Conservation (phyloP, 2,113 vertebrate species). For the Bufo bufo region DNA sequence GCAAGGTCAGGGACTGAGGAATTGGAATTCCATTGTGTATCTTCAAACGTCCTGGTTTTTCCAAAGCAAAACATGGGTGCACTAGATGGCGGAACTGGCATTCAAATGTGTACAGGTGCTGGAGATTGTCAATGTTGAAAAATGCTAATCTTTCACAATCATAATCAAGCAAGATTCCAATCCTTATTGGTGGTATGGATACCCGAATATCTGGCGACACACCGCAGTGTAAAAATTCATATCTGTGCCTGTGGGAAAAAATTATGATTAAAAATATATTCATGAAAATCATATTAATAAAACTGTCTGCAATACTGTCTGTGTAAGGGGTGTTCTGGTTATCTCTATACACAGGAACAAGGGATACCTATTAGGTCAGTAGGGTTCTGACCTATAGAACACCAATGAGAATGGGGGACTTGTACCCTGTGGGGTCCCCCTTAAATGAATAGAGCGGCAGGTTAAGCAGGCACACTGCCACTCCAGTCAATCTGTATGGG, state of each 20-base stretch:
- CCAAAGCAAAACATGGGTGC: slow-evolving; percentile 90
- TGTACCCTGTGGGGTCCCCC: no score
- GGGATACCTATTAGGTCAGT: no score
- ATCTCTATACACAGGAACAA: no score
- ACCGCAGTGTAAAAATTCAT: slow-evolving; percentile 85
- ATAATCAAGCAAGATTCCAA: slow-evolving; percentile 87
- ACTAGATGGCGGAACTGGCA: slow-evolving; percentile 77
- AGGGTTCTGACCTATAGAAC: no score
- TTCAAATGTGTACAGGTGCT: slow-evolving; percentile 87
- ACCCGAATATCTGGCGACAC: slow-evolving; percentile 78
- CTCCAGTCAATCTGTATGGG: no score
- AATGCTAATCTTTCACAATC: slow-evolving; percentile 80
- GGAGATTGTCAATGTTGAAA: slow-evolving; percentile 83
- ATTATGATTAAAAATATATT: not conserved
- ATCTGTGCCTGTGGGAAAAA: slow-evolving; percentile 79
- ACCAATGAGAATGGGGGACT: no score
- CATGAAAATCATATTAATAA: not conserved
- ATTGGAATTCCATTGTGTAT: slow-evolving; percentile 75
- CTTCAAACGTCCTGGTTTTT: slow-evolving; percentile 81
- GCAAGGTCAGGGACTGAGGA: slow-evolving; percentile 64
- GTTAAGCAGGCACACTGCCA: no score
- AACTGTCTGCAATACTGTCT: not conserved
- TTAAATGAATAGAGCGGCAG: no score
- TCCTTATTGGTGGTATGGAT: slow-evolving; percentile 68
- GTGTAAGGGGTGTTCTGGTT: no score